Conservation (phyloP, 2,113 vertebrate genomes). For the Pluvialis apricaria region DNA sequence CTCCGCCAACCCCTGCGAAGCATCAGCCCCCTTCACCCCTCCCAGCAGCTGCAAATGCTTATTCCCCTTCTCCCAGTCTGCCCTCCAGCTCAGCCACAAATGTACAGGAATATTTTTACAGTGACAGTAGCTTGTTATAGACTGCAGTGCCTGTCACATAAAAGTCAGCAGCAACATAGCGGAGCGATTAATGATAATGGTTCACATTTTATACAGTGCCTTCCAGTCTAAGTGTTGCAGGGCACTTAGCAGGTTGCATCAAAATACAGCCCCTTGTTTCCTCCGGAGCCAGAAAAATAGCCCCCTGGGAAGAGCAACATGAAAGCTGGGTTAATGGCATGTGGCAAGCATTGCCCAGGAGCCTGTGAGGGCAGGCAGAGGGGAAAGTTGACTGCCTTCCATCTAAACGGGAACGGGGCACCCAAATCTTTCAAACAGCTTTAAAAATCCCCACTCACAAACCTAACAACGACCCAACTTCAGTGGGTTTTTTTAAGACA, state of each 20-base stretch:
- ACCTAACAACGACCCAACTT: background rate
- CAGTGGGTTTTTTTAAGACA: background rate
- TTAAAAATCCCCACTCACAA: background rate
- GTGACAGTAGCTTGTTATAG: background rate
- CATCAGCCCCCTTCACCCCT: background rate
- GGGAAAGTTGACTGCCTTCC: background rate
- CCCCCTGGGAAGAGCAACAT: background rate
- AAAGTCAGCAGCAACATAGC: conserved; percentile 12
- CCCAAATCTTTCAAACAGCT: background rate
- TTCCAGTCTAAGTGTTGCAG: background rate
- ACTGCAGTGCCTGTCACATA: background rate
- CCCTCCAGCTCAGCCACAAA: background rate
- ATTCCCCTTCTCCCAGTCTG: background rate
- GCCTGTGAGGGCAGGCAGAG: background rate
- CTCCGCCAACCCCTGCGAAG: background rate
- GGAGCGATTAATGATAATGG: background rate
- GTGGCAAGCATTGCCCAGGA: background rate
- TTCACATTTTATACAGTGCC: background rate
- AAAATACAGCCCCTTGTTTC: background rate
- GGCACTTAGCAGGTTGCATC: background rate
- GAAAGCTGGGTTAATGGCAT: background rate
- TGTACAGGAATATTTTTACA: background rate
- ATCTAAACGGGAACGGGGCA: background rate
- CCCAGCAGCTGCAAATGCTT: background rate
- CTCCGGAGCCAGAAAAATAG: background rate